These are phyloP conservation scores for Hippocampus abdominalis DNA, from an alignment of 2,113 vertebrate species.

Conservation along the genomic window DNA sequence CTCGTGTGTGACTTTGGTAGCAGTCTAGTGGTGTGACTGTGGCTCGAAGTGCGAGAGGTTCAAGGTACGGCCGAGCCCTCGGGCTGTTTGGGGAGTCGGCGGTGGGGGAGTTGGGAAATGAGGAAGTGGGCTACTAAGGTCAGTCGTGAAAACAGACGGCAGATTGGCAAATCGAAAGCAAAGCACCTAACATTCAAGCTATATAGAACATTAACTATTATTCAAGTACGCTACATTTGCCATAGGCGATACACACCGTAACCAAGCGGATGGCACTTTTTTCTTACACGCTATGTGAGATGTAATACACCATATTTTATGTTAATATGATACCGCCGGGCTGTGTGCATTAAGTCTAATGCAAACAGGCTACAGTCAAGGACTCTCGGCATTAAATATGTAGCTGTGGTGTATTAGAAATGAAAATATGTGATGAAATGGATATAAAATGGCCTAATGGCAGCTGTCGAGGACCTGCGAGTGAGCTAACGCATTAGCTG, in stretches of 20 bases:
- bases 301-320: too few relatives aligned
- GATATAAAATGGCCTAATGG: neutral
- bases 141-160: neutral
- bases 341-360: too few relatives aligned
- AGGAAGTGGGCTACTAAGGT: neutral
- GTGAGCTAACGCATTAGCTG: slow-evolving; percentile 28
- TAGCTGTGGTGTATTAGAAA: too few relatives aligned
- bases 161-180: neutral
- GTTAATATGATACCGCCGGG: too few relatives aligned
- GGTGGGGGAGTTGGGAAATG: neutral
- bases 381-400: too few relatives aligned
- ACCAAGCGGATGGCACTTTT: too few relatives aligned
- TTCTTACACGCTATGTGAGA: too few relatives aligned
- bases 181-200: neutral
- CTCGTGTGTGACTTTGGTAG: neutral
- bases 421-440: too few relatives aligned
- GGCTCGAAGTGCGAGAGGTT: neutral
- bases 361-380: too few relatives aligned
- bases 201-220: too few relatives aligned
- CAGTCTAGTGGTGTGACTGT: neutral
- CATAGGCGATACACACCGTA: too few relatives aligned
- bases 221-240: too few relatives aligned
- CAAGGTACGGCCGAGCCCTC: neutral
- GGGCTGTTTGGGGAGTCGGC: neutral
- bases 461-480: neutral